phyloP scores from a whole-genome alignment of 2,113 vertebrate species.

The Hyperopisus bebe region DNA sequence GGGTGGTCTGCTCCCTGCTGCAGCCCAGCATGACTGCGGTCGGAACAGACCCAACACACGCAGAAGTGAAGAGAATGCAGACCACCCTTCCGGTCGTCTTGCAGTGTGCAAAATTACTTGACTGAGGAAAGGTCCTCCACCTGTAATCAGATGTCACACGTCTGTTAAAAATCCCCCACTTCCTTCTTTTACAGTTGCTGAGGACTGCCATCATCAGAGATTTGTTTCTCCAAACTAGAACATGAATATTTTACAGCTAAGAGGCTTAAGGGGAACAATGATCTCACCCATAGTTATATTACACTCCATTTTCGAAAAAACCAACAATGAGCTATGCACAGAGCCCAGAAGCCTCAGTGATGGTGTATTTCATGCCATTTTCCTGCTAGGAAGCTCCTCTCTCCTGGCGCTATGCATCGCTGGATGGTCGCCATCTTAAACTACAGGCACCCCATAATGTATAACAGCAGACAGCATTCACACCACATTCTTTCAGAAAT shows the following conservation, averaged over 20 bases:
- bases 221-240: constrained; percentile 53
- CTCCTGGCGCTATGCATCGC: not conserved
- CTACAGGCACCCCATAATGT: not conserved
- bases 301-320: constrained; percentile 55
- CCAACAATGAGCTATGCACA: constrained; percentile 44
- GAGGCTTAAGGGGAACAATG: constrained; percentile 69
- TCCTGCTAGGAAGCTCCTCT: constrained; percentile 29
- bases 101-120: constrained; percentile 35
- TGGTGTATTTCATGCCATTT: constrained; percentile 25
- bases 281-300: constrained; percentile 64
- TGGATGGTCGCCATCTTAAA: not conserved
- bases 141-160: constrained; percentile 38
- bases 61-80: constrained; percentile 31
- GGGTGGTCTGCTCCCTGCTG: not conserved
- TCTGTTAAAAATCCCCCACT: constrained; percentile 41
- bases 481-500: not conserved
- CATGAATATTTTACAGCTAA: constrained; percentile 71
- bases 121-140: constrained; percentile 30
- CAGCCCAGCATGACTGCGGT: not conserved
- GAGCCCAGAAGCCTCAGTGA: constrained; percentile 12
- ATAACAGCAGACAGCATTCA: not conserved
- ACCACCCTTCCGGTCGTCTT: constrained; percentile 30
- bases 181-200: constrained; percentile 7
- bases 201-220: constrained; percentile 43
- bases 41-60: not conserved